phyloP scores from a whole-genome alignment of 1,140 invertebrate genomes.

The Drosophila leontia region DNA sequence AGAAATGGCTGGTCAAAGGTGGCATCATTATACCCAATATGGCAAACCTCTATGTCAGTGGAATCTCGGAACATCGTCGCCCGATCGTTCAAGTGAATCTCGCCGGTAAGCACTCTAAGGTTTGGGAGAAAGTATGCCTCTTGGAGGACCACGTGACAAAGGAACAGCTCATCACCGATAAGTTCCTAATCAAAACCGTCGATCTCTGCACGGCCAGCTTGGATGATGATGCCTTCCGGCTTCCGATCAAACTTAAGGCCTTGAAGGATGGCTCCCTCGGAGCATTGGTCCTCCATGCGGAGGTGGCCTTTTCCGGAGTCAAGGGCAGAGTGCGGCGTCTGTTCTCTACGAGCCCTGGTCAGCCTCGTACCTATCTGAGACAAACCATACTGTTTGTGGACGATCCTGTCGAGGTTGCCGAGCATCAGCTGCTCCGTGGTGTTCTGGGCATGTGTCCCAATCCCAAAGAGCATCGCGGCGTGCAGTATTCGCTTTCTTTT shows the following conservation, averaged over 20 bases:
- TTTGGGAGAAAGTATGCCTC: neutral
- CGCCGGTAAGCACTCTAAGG: neutral
- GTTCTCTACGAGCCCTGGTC: constrained; percentile 41
- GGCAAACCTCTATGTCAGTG: constrained; percentile 39
- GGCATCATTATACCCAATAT: constrained; percentile 55
- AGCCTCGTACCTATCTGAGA: constrained; percentile 35
- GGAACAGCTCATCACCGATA: constrained; percentile 32
- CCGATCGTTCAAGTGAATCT: neutral
- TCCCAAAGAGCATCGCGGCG: constrained; percentile 9
- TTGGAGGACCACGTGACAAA: constrained; percentile 43
- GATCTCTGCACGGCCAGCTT: constrained; percentile 16
- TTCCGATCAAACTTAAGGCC: constrained; percentile 9
- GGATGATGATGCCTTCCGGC: constrained; percentile 13
- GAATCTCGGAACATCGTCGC: constrained; percentile 9
- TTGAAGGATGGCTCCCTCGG: constrained; percentile 11
- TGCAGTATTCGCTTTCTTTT: constrained; percentile 40
- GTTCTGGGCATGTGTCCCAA: constrained; percentile 30
- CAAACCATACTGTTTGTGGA: constrained; percentile 41
- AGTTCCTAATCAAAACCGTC: constrained; percentile 13
- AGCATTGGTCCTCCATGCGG: constrained; percentile 31
- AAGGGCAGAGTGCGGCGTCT: neutral
- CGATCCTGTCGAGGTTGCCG: neutral
- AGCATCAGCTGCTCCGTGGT: constrained; percentile 24
- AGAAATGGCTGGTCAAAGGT: constrained; percentile 45
- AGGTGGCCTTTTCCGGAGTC: constrained; percentile 22